Evolutionary conservation across 2,888 invertebrate genomes (phyloP), one percentile per base, ranked within the genome.

Genomic region (Listrodromus nycthemerus): DNA sequence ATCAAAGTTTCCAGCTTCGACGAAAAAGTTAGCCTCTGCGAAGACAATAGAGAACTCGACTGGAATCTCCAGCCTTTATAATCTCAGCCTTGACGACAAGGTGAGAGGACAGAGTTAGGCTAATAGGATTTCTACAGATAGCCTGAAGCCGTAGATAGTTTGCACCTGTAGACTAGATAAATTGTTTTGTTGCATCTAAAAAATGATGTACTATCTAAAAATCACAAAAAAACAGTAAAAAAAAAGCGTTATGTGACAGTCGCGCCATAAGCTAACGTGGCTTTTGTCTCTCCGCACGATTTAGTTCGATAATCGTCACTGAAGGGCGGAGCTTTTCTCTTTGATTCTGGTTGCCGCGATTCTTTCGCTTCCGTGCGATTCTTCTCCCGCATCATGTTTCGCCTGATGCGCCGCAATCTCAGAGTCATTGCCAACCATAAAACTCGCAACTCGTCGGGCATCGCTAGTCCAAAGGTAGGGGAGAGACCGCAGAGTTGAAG

Each of bases 1-100:
- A 90, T 91, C 90, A 85, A 89, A 91, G 85, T 95, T 95, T 88
- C 93, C 93, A 87, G 80, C 87, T 86, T 89, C 91, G 84, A 88
- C 91, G 89, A 88, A 91, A 79, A 81, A 80, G 93, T 93, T 94
- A 93, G 91, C 88, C 19, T 87, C 94, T 87, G 86, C 88, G 45
- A 87, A 85, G 67, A 91, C 85, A 79, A 85, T 90, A 19, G 84
- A 89, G 55, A 79, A 48, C 16, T 71, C 92, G 63, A 84, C 65
- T 52, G 69, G 69, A n/a, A 71, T 69, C 71, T 73, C 74, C 67
- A 45, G 30, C 71, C n/a, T 52, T 24, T 71, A 76, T 71, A 79
- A 50, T 86, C 85, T 74, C 78, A 63, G 82, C 84, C 85, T 91
- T 84, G 90, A 92, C 61, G 83, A 88, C 85, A 92, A 92, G 92